These are phyloP conservation scores for Halichondria panicea DNA, from an alignment of 37 sponge, comb jelly and placozoan species.

Conservation along the genomic window DNA sequence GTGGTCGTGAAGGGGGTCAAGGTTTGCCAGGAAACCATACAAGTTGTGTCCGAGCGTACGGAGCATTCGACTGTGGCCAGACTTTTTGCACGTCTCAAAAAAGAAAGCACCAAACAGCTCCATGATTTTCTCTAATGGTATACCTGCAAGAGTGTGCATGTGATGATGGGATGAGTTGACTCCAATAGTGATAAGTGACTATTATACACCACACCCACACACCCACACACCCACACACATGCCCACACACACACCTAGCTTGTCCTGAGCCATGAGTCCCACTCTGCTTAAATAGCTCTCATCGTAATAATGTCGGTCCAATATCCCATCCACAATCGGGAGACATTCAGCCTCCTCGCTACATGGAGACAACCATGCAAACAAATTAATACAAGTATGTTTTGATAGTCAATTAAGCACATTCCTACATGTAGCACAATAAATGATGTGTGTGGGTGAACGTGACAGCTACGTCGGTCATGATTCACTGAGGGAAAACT, in stretches of 20 bases:
- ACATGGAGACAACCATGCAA: background rate
- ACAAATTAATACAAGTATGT: too few species aligned
- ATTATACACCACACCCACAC: too few species aligned
- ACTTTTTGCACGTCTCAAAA: conserved; percentile 51
- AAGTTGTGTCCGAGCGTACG: conserved; percentile 58
- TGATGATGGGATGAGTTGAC: too few species aligned
- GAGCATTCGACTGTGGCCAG: conserved; percentile 73
- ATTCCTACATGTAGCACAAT: background rate
- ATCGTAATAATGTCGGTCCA: conserved; percentile 46
- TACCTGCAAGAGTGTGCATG: conserved; percentile 16
- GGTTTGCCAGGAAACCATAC: conserved; percentile 63
- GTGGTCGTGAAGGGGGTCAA: conserved; percentile 82
- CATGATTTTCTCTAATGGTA: conserved; percentile 45
- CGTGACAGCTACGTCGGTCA: background rate
- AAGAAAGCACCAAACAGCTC: conserved; percentile 67
- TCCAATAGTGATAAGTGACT: too few species aligned
- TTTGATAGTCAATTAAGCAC: background rate
- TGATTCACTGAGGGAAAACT: background rate
- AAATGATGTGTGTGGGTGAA: background rate
- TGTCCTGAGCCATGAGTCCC: conserved; percentile 20
- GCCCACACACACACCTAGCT: conserved; percentile 47
- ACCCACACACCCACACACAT: too few species aligned
- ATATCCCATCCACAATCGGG: conserved; percentile 7
- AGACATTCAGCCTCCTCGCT: conserved; percentile 45
- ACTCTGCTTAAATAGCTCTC: conserved; percentile 25